phyloP scores from a whole-genome alignment of 2,797 vertebrate species.

The Phyllotis vaccarum region DNA sequence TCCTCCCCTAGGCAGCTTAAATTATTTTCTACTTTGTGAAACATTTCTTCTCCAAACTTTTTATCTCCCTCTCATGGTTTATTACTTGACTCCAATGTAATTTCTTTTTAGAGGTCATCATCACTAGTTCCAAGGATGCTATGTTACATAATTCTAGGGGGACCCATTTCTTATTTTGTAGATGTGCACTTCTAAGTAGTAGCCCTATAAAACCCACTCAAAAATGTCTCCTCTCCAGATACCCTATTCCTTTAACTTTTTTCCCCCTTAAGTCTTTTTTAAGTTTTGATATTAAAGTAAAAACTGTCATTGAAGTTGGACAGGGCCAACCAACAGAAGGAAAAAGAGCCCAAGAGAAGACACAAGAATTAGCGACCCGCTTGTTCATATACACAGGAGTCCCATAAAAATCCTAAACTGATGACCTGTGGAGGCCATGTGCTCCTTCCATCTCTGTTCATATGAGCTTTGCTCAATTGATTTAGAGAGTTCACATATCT shows the following conservation, averaged over 20 bases:
- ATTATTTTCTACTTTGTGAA: background rate
- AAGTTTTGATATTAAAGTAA: background rate
- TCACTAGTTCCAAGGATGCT: background rate
- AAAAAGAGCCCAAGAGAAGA: background rate
- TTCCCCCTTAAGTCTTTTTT: background rate
- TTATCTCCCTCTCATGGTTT: background rate
- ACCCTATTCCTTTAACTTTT: slow-evolving; percentile 16
- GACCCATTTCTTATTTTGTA: background rate
- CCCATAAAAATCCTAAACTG: background rate
- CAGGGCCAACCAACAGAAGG: background rate
- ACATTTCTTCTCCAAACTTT: background rate
- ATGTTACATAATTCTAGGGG: background rate
- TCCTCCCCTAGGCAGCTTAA: background rate
- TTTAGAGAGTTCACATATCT: background rate
- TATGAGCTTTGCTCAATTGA: background rate
- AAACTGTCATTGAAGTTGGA: background rate
- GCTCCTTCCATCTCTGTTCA: background rate
- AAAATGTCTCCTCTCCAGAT: background rate
- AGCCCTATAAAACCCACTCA: background rate
- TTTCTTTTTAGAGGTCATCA: background rate
- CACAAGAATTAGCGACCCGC: background rate
- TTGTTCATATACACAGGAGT: background rate
- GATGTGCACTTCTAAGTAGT: background rate
- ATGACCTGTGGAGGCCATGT: background rate
- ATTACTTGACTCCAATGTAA: background rate